A percentile compares a stretch with the other conserved stretches of the same genome.
These are phyloP conservation scores for Vulpes vulpes DNA, from an alignment of 2,113 vertebrate species.

Conservation along the genomic window DNA sequence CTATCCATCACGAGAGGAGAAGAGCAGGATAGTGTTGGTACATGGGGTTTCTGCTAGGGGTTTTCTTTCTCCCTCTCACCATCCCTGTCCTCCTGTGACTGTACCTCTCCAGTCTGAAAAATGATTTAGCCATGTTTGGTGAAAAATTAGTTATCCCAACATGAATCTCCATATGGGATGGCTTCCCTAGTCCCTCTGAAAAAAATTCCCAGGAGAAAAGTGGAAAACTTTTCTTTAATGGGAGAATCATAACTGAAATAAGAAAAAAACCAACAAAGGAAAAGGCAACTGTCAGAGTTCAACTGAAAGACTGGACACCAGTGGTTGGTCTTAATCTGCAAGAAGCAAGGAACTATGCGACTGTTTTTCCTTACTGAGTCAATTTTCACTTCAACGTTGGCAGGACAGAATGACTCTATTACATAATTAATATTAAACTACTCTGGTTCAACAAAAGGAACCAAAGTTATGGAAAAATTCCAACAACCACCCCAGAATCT, in stretches of 20 bases:
- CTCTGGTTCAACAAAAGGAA: constrained; percentile 11
- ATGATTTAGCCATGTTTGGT: neutral
- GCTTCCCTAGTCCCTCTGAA: constrained; percentile 23
- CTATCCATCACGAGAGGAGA: neutral
- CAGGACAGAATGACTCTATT: neutral
- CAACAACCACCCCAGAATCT: neutral
- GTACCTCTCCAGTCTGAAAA: constrained; percentile 35
- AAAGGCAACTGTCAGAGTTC: neutral
- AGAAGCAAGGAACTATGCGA: neutral
- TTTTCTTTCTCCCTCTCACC: neutral
- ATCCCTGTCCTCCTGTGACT: neutral
- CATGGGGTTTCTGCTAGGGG: neutral
- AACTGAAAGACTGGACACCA: neutral
- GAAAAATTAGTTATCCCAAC: constrained; percentile 11
- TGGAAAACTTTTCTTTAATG: neutral
- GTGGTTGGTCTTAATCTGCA: constrained; percentile 19
- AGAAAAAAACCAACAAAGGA: constrained; percentile 43
- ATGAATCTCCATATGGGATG: neutral
- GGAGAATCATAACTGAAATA: neutral
- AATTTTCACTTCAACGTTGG: neutral
- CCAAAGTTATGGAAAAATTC: neutral
- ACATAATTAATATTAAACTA: neutral
- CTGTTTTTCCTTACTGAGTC: neutral
- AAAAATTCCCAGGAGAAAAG: neutral
- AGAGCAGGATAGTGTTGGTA: neutral